These are phyloP conservation scores for Silurus lanzhouensis DNA, from an alignment of 2,797 vertebrate genomes.

Conservation along the genomic window DNA sequence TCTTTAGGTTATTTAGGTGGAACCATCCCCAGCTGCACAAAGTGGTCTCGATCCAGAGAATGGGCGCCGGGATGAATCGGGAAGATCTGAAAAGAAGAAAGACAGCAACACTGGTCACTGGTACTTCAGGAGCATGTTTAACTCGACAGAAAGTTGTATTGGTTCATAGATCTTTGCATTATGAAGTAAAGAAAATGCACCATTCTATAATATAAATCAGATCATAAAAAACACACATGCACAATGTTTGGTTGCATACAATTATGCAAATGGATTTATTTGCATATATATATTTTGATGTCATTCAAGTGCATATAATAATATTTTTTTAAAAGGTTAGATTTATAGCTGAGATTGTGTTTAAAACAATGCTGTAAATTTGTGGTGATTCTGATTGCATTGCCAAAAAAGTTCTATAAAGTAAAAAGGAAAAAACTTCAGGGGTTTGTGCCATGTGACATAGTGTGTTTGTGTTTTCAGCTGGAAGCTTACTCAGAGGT, in stretches of 20 bases:
- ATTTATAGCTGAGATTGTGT: not conserved
- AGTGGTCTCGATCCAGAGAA: too few relatives aligned
- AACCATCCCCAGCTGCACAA: too few relatives aligned
- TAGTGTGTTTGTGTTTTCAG: not conserved
- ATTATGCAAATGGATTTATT: not conserved
- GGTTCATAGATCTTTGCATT: not conserved
- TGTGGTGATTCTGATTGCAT: not conserved
- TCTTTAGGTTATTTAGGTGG: too few relatives aligned
- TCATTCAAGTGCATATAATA: not conserved
- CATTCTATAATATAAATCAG: not conserved
- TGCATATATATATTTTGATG: not conserved
- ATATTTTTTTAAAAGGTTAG: not conserved
- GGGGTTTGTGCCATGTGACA: not conserved
- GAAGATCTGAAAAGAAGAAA: too few relatives aligned
- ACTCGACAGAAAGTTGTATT: too few relatives aligned
- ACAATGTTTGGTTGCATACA: not conserved
- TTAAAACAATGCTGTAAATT: not conserved
- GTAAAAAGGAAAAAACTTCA: not conserved
- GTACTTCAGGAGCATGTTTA: too few relatives aligned
- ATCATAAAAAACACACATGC: not conserved
- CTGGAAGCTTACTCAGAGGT: constrained; percentile 7
- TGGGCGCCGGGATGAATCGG: too few relatives aligned
- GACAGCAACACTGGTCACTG: too few relatives aligned
- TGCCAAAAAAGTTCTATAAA: too few relatives aligned
- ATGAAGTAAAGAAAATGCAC: not conserved